Evolutionary conservation across 2,797 vertebrate species (phyloP), one percentile per base, ranked within the genome.

Genomic region (Schizopygopsis malacanthus): DNA sequence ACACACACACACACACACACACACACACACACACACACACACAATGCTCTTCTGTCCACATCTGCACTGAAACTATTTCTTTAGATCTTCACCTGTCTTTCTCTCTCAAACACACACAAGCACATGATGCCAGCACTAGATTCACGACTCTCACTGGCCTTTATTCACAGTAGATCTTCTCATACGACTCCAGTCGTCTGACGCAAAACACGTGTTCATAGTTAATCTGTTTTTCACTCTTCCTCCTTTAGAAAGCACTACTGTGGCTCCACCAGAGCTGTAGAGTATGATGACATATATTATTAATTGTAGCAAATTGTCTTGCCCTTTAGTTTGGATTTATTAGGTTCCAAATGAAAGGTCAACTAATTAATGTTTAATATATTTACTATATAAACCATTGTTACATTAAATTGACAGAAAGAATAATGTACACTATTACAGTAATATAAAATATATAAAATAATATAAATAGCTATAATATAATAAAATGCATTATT

Each of bases 11-110:
- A 67, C 82, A 82, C 72, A 80, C 45, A 81, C 54, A 85, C 83
- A 80, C 56, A 82, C 67, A 81, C 54, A 79, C 59, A 56, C 22
- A 72, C 20, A 81, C 75, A 67, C 82, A 82, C 72, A 80, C 45
- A 81, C 54, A 79, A n/a, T 54, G 90, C 92, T 91, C 89, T 88
- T 91, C 92, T 94, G 92, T 93, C 87, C 91, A 94, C 91, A 95
- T 94, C 92, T 93, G 90, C 91, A 79, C 75, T 82, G 88, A 88
- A 92, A 93, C 79, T 87, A 85, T 82, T 88, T 84, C 87, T 78
- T 91, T 69, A 79, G 85, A 92, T 88, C 89, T 73, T 79, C 91
- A 37, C 69, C 73, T 72, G 33, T 83, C 75, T 78, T 91, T 89
- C 79, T 85, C 90, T 89, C 89, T 87, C 61, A n/a, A 87, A 79